phyloP scores from a whole-genome alignment of 2,113 vertebrate species.

The Oceanites oceanicus region DNA sequence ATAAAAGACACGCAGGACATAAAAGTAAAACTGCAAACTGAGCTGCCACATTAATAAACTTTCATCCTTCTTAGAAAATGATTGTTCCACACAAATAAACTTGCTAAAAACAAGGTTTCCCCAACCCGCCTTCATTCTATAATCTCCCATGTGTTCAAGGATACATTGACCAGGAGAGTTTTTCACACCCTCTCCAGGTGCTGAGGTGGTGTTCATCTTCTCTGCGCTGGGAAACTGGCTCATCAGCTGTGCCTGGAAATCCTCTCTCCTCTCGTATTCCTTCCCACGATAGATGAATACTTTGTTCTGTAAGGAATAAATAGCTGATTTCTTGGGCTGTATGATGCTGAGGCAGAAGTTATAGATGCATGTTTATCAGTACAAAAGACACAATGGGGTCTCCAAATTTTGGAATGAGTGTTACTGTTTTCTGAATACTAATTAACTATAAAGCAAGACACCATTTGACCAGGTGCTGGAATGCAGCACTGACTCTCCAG shows the following conservation, averaged over 20 bases:
- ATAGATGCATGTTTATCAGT: background rate
- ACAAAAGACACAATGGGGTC: background rate
- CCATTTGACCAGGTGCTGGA: background rate
- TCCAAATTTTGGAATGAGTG: background rate
- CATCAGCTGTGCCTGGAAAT: slow-evolving; percentile 93
- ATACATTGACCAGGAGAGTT: slow-evolving; percentile 90
- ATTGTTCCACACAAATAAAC: background rate
- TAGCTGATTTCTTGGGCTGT: background rate
- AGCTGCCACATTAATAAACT: background rate
- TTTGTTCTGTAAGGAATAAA: slow-evolving; percentile 83
- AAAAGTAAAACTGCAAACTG: background rate
- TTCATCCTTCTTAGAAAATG: background rate
- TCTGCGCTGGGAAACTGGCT: slow-evolving; percentile 92
- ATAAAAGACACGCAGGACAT: background rate
- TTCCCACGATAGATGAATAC: slow-evolving; percentile 98
- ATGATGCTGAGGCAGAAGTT: background rate
- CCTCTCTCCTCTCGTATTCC: slow-evolving; percentile 94
- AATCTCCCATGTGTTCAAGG: slow-evolving; percentile 61
- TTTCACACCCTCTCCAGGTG: slow-evolving; percentile 86
- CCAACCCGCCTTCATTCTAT: background rate
- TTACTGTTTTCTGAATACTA: background rate
- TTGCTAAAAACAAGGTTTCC: background rate
- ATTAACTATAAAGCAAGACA: background rate
- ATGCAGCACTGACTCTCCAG: background rate
- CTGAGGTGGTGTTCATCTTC: slow-evolving; percentile 91